Percentiles rank a stretch among this genome's conserved stretches.
These are phyloP conservation scores for Ecliptopera silaceata DNA, from an alignment of 2,888 invertebrate species.

Conservation along the genomic window DNA sequence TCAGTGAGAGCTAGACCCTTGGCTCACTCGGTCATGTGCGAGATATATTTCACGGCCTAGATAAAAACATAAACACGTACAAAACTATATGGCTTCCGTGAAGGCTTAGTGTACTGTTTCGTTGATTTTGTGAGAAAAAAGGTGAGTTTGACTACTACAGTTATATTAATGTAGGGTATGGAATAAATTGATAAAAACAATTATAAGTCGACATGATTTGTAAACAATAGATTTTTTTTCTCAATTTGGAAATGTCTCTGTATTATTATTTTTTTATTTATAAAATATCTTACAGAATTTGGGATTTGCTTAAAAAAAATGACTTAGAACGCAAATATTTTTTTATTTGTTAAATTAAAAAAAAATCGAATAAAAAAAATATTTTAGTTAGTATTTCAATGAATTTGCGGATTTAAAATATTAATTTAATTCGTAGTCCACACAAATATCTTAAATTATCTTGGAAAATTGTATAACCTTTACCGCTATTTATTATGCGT, in stretches of 20 bases:
- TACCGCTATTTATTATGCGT: slow-evolving; percentile 19
- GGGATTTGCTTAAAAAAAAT: too few species aligned
- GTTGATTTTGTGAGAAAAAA: slow-evolving; percentile 21
- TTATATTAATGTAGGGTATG: neutral
- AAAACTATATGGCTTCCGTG: slow-evolving; percentile 49
- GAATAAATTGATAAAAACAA: neutral
- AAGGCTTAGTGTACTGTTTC: slow-evolving; percentile 32
- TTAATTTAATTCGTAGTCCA: neutral
- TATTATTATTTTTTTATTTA: neutral
- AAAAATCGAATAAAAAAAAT: too few species aligned
- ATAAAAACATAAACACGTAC: slow-evolving; percentile 49
- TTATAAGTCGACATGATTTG: slow-evolving; percentile 1
- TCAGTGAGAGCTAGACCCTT: slow-evolving; percentile 64
- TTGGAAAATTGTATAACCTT: neutral
- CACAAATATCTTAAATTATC: too few species aligned
- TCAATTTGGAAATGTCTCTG: slow-evolving; percentile 15
- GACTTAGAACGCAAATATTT: too few species aligned
- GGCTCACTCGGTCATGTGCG: slow-evolving; percentile 54
- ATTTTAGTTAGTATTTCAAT: too few species aligned
- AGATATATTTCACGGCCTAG: slow-evolving; percentile 41
- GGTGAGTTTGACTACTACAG: slow-evolving; percentile 10
- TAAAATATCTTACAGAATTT: neutral
- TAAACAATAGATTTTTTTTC: slow-evolving; percentile 20
- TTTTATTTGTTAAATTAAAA: neutral
- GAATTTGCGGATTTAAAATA: too few species aligned